A percentile compares a stretch with the other conserved stretches of the same genome.
Evolutionary conservation across 1,140 invertebrate species (phyloP).

Genomic region (Drosophila bifasciata): DNA sequence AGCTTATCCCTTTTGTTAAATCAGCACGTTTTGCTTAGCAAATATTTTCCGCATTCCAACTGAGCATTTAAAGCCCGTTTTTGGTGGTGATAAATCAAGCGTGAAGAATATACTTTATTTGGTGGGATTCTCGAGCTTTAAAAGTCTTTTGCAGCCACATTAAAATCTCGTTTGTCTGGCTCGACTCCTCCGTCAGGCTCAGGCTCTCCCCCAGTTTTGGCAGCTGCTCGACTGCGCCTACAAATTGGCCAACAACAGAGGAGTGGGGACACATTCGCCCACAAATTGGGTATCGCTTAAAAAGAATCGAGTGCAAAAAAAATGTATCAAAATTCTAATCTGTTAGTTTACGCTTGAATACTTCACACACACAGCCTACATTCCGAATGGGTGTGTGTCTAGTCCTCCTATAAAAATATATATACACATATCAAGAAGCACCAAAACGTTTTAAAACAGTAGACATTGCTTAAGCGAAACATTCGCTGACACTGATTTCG

Average conservation of each 20-base stretch:
- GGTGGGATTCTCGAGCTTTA: conserved; percentile 34
- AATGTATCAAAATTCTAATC: conserved; percentile 76
- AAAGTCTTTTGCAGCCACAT: conserved; percentile 50
- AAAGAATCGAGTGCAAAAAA: conserved; percentile 58
- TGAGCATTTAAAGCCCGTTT: conserved; percentile 43
- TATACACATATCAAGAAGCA: conserved; percentile 7
- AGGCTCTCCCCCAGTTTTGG: conserved; percentile 40
- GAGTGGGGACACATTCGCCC: conserved; percentile 9
- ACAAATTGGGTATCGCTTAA: conserved; percentile 48
- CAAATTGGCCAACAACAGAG: conserved; percentile 59
- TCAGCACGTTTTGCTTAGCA: conserved; percentile 38
- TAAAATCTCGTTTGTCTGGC: conserved; percentile 46
- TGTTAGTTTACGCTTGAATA: conserved; percentile 75
- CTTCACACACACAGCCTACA: conserved; percentile 24
- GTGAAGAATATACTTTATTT: conserved; percentile 37
- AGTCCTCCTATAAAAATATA: conserved; percentile 33
- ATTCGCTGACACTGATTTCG: not conserved
- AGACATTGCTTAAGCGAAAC: conserved; percentile 17
- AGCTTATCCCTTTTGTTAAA: conserved; percentile 41
- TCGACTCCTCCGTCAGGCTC: conserved; percentile 13
- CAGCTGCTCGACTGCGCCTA: conserved; percentile 63
- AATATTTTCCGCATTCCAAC: conserved; percentile 2
- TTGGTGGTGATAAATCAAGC: conserved; percentile 50
- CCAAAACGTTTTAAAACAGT: conserved; percentile 23
- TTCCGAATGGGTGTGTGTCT: not conserved